Base-by-base conservation (phyloP, 2,888 invertebrate species). In the Beris chalybata region DNA sequence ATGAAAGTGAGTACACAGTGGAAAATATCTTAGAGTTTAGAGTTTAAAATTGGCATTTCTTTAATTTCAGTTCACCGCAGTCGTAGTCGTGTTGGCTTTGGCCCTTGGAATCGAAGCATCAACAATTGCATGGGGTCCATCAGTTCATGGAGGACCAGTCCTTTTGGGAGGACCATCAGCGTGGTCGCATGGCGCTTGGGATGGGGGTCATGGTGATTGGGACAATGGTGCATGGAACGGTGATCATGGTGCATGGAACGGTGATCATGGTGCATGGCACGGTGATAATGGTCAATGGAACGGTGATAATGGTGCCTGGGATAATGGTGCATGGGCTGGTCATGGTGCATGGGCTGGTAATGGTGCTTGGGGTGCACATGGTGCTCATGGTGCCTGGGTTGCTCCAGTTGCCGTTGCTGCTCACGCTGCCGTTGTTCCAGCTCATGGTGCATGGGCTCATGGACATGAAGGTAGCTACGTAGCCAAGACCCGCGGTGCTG, bases 401-500 rank as follows among this genome's bases (percentile, higher is more conserved):
- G 15, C 45, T 11, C 11, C 61, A 7, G 61, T 43, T 50, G 61
- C 61, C 15, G 30, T 58, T 29, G 50, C 38, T 9, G 38, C 59
- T 22, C 44, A n/a, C 4, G 45, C 45, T 12, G 38, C 38, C 44
- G 2, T 13, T 44, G 44, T 7, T 22, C 70, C 71, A 22, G 13
- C 44, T 9, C 44, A 47, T 13, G 65, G 38, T 75, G 52, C 22
- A 3, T 52, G 52, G 56, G 3, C n/a, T 38, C 56, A 22, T 56
- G 76, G 72, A 81, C 81, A 71, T 66, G 70, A 70, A 74, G 78
- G 57, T 68, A 81, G 80, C 72, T 84, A 84, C 73, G 83, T 85
- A 57, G 84, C 84, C 66, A 83, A 84, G 71, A 85, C 82, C 13
- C 83, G 83, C 71, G 85, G 85, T 66, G 82, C 85, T 53, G 76